phyloP scores from a whole-genome alignment of 1,140 invertebrate species.

The Drusus annulatus region DNA sequence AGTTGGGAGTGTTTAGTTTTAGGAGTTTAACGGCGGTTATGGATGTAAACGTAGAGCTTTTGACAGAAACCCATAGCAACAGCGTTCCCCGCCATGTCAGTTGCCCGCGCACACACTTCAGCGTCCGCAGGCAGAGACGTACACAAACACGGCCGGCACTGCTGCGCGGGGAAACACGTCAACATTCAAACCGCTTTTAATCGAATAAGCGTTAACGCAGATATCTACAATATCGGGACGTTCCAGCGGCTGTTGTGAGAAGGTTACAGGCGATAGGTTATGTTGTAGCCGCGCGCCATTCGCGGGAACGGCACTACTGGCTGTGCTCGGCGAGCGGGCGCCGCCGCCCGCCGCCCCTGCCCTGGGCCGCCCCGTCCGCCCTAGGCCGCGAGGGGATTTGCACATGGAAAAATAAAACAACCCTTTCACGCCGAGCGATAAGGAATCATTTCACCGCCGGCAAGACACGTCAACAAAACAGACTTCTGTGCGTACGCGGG shows the following conservation, averaged over 20 bases:
- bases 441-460: constrained; percentile 13
- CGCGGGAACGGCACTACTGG: constrained; percentile 43
- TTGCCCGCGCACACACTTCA: constrained; percentile 4
- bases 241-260: not conserved
- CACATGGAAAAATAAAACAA: constrained; percentile 38
- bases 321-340: constrained; percentile 30
- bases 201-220: too few species aligned
- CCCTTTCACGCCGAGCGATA: constrained; percentile 30
- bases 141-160: constrained; percentile 24
- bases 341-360: constrained; percentile 38
- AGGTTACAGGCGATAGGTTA: not conserved
- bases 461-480: not conserved
- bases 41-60: constrained; percentile 1
- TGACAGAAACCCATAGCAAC: constrained; percentile 54
- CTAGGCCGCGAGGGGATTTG: constrained; percentile 38
- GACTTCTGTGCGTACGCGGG: too few species aligned
- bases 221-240: not conserved
- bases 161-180: constrained; percentile 11
- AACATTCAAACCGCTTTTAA: too few species aligned
- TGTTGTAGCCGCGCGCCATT: constrained; percentile 45
- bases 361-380: constrained; percentile 27
- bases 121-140: not conserved
- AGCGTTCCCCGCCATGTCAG: constrained; percentile 50
- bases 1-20: not conserved
- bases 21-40: not conserved